Conservation (phyloP, 2,113 vertebrate genomes). For the Coryphaenoides rupestris region DNA sequence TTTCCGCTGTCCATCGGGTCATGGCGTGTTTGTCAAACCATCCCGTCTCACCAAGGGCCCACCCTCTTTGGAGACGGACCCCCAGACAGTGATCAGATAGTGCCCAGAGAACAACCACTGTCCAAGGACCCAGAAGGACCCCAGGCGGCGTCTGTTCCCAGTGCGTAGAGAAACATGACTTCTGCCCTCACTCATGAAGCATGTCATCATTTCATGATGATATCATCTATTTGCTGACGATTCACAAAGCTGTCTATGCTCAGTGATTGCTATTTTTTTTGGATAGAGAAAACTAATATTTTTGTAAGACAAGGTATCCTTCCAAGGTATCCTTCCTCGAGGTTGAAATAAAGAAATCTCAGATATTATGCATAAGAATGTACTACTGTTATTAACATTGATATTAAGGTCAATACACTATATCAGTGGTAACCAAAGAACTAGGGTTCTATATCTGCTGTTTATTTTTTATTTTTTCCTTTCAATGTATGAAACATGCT, state of each 20-base stretch:
- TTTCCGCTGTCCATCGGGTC: slow-evolving; percentile 78
- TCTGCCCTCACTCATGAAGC: too few relatives aligned
- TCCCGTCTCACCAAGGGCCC: slow-evolving; percentile 73
- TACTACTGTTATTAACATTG: slow-evolving; percentile 77
- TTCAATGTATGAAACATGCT: slow-evolving; percentile 50
- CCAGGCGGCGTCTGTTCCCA: slow-evolving; percentile 8
- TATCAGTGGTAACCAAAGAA: slow-evolving; percentile 96
- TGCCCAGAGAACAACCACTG: slow-evolving; percentile 47
- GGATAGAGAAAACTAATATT: slow-evolving; percentile 56
- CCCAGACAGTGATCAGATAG: slow-evolving; percentile 65
- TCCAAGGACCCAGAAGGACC: slow-evolving; percentile 29
- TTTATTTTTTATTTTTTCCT: slow-evolving; percentile 67
- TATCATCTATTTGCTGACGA: slow-evolving; percentile 40
- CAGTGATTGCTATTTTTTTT: slow-evolving; percentile 58
- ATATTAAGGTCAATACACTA: slow-evolving; percentile 70
- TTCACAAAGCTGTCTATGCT: slow-evolving; percentile 59
- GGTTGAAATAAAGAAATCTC: slow-evolving; percentile 66
- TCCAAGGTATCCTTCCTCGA: slow-evolving; percentile 32
- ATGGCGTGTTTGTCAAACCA: slow-evolving; percentile 79
- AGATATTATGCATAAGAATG: slow-evolving; percentile 74
- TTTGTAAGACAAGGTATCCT: slow-evolving; percentile 53
- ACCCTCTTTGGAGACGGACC: slow-evolving; percentile 59
- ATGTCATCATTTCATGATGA: slow-evolving; percentile 51
- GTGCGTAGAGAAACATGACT: slow-evolving; percentile 7
- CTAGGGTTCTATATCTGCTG: slow-evolving; percentile 78